Conservation (phyloP, 2,797 vertebrate genomes). For the Coluber constrictor region DNA sequence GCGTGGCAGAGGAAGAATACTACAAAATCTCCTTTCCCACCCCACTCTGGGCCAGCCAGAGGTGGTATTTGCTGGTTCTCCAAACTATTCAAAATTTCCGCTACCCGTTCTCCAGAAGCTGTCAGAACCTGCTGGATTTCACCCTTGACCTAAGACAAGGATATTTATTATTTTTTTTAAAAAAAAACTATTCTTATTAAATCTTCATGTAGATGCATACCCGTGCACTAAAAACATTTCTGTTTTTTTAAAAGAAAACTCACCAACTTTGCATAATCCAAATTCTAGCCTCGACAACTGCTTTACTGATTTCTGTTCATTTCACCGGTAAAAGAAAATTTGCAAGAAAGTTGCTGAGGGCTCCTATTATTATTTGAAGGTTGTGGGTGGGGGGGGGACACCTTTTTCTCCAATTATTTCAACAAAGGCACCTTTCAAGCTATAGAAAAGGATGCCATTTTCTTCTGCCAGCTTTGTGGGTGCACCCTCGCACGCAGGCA, state of each 20-base stretch:
- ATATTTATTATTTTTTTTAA: not conserved
- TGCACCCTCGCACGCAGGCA: slow-evolving; percentile 1
- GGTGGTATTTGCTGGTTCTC: too few relatives aligned
- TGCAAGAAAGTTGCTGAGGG: not conserved
- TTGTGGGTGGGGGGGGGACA: not conserved
- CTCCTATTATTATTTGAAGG: slow-evolving; percentile 48
- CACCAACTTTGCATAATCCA: slow-evolving; percentile 4
- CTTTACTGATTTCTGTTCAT: not conserved
- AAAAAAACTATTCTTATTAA: not conserved
- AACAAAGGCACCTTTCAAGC: slow-evolving; percentile 60
- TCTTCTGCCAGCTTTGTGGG: slow-evolving; percentile 51
- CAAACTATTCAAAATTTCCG: too few relatives aligned
- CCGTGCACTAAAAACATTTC: not conserved
- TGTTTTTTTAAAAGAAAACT: not conserved
- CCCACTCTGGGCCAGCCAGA: too few relatives aligned
- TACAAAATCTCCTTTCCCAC: too few relatives aligned
- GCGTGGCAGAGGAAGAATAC: too few relatives aligned
- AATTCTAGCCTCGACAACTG: not conserved
- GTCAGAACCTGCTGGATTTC: too few relatives aligned
- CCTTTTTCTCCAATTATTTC: slow-evolving; percentile 58
- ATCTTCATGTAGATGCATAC: not conserved
- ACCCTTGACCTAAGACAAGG: not conserved
- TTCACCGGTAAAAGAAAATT: slow-evolving; percentile 8
- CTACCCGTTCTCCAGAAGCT: too few relatives aligned
- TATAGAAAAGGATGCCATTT: slow-evolving; percentile 56